Percentiles rank a stretch among this genome's conserved stretches.
phyloP scores from a whole-genome alignment of 2,888 invertebrate genomes.

The Ormyrus thymus region DNA sequence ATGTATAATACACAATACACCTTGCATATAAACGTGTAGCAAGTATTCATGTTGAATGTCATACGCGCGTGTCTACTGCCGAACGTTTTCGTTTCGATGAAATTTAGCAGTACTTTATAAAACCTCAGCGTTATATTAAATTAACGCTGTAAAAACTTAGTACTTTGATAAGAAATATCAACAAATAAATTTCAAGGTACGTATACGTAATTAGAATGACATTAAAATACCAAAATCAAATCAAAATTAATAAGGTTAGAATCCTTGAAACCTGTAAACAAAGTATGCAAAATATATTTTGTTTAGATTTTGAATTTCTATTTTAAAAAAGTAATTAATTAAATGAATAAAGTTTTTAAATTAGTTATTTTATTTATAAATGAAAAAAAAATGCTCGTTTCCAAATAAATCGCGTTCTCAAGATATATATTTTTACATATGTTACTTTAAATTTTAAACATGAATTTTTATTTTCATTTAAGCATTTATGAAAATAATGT shows the following conservation, averaged over 20 bases:
- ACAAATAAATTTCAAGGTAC: constrained; percentile 32
- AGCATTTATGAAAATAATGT: not conserved
- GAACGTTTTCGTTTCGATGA: not conserved
- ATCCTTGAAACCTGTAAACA: constrained; percentile 41
- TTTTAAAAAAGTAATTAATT: not conserved
- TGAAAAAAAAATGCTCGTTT: too few relatives aligned
- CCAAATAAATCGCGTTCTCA: not conserved
- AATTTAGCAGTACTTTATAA: constrained; percentile 1
- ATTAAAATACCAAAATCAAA: too few relatives aligned
- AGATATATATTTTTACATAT: constrained; percentile 4
- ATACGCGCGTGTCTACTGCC: constrained; percentile 1
- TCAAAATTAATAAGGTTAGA: constrained; percentile 41
- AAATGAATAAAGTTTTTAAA: not conserved
- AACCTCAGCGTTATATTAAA: not conserved
- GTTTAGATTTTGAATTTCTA: not conserved
- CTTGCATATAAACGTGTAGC: too few relatives aligned
- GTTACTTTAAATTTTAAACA: not conserved
- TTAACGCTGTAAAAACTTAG: not conserved
- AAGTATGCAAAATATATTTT: not conserved
- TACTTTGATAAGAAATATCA: not conserved
- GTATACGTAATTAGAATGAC: not conserved
- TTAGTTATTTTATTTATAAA: not conserved
- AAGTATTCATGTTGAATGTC: not conserved
- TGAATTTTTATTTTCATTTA: not conserved
- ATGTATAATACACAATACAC: not conserved